These are phyloP conservation scores for Colostygia pectinataria DNA, from an alignment of 2,888 invertebrate species.

Conservation along the genomic window DNA sequence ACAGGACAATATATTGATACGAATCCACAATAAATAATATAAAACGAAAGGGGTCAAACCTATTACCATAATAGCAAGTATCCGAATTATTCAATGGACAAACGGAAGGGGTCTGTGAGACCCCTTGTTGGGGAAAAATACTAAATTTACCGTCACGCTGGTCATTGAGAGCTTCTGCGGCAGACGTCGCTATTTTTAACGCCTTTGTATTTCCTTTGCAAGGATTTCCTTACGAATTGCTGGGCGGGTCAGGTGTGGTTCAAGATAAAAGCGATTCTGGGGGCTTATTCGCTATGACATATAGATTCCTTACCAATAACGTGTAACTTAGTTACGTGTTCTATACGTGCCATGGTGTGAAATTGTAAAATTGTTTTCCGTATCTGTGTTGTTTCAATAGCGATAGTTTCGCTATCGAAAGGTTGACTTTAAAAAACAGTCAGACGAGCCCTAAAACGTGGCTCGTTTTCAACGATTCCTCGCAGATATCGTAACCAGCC, in stretches of 20 bases:
- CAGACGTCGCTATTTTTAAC: conserved; percentile 72
- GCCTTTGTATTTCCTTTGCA: conserved; percentile 72
- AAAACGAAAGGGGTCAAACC: conserved; percentile 66
- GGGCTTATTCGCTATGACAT: too few relatives aligned
- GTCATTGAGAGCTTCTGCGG: conserved; percentile 69
- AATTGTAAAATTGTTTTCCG: too few relatives aligned
- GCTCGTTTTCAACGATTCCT: too few relatives aligned
- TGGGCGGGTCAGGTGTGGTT: conserved; percentile 43
- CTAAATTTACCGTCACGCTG: conserved; percentile 66
- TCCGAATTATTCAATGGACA: conserved; percentile 59
- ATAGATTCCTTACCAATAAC: too few relatives aligned
- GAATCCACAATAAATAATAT: conserved; percentile 70
- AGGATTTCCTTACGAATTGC: conserved; percentile 72
- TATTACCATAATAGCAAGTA: conserved; percentile 66
- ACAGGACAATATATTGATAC: conserved; percentile 72
- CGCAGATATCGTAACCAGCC: too few relatives aligned
- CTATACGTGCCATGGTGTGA: too few relatives aligned
- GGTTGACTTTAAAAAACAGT: too few relatives aligned
- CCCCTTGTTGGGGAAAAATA: conserved; percentile 47
- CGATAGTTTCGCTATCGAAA: too few relatives aligned
- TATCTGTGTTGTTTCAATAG: too few relatives aligned
- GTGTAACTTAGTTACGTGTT: too few relatives aligned
- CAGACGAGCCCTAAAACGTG: too few relatives aligned
- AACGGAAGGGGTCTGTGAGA: conserved; percentile 54
- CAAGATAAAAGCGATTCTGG: conserved; percentile 31